Base-by-base conservation (phyloP, 2,797 vertebrate species). In the Dipus sagitta region DNA sequence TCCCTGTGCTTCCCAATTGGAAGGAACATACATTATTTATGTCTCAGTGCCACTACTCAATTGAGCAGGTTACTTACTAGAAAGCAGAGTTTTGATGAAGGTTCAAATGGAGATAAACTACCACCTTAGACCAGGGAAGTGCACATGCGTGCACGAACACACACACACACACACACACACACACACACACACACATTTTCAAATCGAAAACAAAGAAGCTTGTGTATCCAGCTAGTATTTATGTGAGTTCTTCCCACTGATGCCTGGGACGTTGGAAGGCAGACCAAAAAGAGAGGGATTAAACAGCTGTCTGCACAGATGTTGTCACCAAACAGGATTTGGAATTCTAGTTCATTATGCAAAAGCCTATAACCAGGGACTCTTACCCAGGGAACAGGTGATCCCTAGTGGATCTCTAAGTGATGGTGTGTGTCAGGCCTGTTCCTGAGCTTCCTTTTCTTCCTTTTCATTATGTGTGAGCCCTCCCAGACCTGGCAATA, bases 271-370 rank as follows among this genome's bases (percentile, higher is more conserved):
- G 90, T 78, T 52, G 80, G 85, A 88, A 96, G 91, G 92, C 14
- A 83, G 76, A 90, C 81, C 58, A 77, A 17, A 14, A 58, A 58
- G 82, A 74, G 17, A 95, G 52, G 70, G 93, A 64, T 68, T 54
- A 78, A 92, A 68, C 92, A 96, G 79, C 85, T 97, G 90, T 90
- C 32, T 88, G 68, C 58, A 74, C 79, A 94, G 95, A 93, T 95
- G 83, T 94, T 95, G 80, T 95, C 83, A 96, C 86, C 81, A 90
- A 72, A 42, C 10, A 75, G 18, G 70, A 94, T 84, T 88, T 95
- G 68, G 82, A 95, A 88, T 93, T 93, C 68, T 88, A 54, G 70
- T 86, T 78, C 90, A 75, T 82, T 92, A 32, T 38, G 64, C 64
- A 86, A 95, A 96, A 90, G 26, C 12, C 77, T 75, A 13, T 65